A percentile compares a stretch with the other conserved stretches of the same genome.
Conservation (phyloP, 2,888 invertebrate genomes). For the Andrena bicolor region DNA sequence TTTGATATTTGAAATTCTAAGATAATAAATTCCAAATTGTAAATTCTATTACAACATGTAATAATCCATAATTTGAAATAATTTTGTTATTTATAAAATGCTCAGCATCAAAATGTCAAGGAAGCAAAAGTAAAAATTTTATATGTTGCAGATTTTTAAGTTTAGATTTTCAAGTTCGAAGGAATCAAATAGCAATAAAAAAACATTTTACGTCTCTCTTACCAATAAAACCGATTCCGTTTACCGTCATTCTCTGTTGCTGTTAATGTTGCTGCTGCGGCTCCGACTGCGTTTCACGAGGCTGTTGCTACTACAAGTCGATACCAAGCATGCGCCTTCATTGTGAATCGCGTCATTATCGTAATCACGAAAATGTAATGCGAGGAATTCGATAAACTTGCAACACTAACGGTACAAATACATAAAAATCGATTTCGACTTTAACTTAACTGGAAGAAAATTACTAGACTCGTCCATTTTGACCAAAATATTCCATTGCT, state of each 20-base stretch:
- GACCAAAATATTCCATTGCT: too few relatives aligned
- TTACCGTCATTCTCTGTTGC: slow-evolving; percentile 24
- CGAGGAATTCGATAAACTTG: background rate
- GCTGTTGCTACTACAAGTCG: slow-evolving; percentile 74
- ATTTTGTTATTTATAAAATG: too few relatives aligned
- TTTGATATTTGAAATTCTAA: too few relatives aligned
- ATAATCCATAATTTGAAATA: too few relatives aligned
- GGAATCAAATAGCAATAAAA: background rate
- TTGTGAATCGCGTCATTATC: slow-evolving; percentile 45
- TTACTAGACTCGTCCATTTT: too few relatives aligned
- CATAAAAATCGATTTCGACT: background rate
- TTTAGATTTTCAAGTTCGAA: background rate
- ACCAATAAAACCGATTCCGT: slow-evolving; percentile 6
- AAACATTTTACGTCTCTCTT: background rate
- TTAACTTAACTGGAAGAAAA: too few relatives aligned
- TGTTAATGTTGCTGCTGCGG: slow-evolving; percentile 40
- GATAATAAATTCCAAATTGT: too few relatives aligned
- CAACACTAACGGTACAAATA: background rate
- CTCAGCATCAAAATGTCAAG: background rate
- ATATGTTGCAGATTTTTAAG: background rate
- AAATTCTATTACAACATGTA: too few relatives aligned
- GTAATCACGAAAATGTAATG: slow-evolving; percentile 35
- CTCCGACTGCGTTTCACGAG: slow-evolving; percentile 46
- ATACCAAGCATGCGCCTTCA: slow-evolving; percentile 79
- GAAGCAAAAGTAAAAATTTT: too few relatives aligned